Conservation (phyloP, 2,113 vertebrate species). For the Anseranas semipalmata region DNA sequence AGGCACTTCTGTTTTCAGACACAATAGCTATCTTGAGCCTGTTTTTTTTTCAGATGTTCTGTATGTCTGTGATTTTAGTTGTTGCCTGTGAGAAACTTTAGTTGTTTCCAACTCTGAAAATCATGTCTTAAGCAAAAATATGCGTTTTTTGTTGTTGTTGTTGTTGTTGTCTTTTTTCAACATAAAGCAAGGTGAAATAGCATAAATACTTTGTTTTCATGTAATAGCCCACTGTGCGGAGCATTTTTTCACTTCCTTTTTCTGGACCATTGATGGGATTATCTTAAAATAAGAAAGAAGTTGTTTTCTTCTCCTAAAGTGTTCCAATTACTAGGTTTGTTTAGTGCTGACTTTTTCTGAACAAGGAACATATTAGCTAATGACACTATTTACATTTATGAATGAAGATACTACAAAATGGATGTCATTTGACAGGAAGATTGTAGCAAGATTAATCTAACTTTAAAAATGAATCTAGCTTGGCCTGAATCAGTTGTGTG, state of each 20-base stretch:
- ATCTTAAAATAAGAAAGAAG: conserved; percentile 30
- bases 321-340: not conserved
- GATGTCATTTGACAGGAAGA: not conserved
- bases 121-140: not conserved
- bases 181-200: not conserved
- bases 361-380: not conserved
- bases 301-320: not conserved
- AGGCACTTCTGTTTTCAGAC: not conserved
- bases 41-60: not conserved
- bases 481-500: not conserved
- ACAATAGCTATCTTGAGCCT: not conserved
- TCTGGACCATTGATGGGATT: conserved; percentile 28
- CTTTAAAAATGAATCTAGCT: not conserved
- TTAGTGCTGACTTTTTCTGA: not conserved
- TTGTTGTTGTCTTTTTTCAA: not conserved
- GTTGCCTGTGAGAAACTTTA: not conserved
- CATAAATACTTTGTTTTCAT: conserved; percentile 44
- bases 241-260: conserved; percentile 42
- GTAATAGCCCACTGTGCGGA: not conserved
- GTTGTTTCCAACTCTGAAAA: not conserved
- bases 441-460: not conserved
- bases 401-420: not conserved
- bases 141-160: not conserved
- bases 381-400: not conserved
- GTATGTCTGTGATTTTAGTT: not conserved